These are phyloP conservation scores for Sandelia bainsii DNA, from an alignment of 2,797 vertebrate species.

Conservation along the genomic window DNA sequence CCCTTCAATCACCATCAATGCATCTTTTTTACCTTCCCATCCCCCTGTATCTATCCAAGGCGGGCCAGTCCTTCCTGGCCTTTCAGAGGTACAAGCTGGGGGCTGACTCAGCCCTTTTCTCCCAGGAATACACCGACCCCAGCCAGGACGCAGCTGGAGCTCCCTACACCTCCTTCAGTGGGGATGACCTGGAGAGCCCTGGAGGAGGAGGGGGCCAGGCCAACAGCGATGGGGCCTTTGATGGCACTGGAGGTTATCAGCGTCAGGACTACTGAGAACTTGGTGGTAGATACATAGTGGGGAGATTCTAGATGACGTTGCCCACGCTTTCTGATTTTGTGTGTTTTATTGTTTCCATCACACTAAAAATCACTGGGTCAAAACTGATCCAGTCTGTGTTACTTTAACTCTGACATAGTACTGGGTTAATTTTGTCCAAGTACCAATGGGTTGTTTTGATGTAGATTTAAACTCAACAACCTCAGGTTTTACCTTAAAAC, in stretches of 20 bases:
- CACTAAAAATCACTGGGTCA: constrained; percentile 17
- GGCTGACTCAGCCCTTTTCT: constrained; percentile 96
- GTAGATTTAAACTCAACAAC: background rate
- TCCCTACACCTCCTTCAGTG: constrained; percentile 87
- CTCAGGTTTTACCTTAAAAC: background rate
- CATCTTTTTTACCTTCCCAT: background rate
- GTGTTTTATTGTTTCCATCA: constrained; percentile 20
- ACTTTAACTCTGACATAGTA: background rate
- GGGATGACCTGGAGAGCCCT: constrained; percentile 84
- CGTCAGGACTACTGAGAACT: constrained; percentile 88
- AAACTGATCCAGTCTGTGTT: background rate
- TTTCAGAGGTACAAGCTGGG: constrained; percentile 94
- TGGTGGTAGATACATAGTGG: too few species aligned
- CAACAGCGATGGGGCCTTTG: constrained; percentile 85
- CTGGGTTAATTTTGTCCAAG: background rate
- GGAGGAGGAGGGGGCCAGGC: constrained; percentile 83
- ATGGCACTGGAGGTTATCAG: constrained; percentile 92
- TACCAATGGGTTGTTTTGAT: background rate
- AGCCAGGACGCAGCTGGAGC: constrained; percentile 91
- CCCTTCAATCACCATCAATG: constrained; percentile 16
- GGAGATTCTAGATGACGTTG: constrained; percentile 13
- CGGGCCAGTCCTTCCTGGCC: constrained; percentile 92
- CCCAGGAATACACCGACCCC: constrained; percentile 97
- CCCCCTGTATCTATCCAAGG: constrained; percentile 78
- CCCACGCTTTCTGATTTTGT: constrained; percentile 36